Evolutionary conservation across 2,113 vertebrate species (phyloP).

Genomic region (Phylloscopus trochiloides): DNA sequence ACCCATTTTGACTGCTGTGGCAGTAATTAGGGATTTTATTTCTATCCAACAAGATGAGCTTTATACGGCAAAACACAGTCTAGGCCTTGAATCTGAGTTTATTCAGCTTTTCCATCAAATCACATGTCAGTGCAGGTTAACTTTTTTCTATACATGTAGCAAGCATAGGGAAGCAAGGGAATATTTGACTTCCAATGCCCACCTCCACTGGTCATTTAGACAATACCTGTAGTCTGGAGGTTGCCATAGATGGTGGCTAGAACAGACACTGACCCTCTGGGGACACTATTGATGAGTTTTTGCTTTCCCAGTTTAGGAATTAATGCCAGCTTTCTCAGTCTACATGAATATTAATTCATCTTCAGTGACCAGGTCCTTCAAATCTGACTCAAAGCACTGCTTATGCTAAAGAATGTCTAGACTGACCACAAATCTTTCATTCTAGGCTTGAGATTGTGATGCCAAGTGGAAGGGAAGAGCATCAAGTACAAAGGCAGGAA

Average conservation of each 20-base stretch:
- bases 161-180: background rate
- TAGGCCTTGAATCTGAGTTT: background rate
- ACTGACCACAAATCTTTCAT: background rate
- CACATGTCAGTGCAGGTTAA: background rate
- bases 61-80: background rate
- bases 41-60: background rate
- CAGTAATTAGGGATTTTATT: background rate
- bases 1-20: background rate
- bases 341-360: background rate
- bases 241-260: background rate
- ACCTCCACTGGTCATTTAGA: background rate
- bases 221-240: rapidly evolving
- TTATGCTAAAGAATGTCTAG: background rate
- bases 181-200: background rate
- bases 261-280: background rate
- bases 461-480: background rate
- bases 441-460: background rate
- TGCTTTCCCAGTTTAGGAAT: background rate
- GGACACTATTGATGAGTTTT: background rate
- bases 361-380: background rate
- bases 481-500: background rate
- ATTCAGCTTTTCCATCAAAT: background rate
- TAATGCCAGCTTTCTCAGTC: background rate
- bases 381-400: background rate
- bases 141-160: background rate